Evolutionary conservation across 2,113 vertebrate genomes (phyloP).

Genomic region (Chamaea fasciata): DNA sequence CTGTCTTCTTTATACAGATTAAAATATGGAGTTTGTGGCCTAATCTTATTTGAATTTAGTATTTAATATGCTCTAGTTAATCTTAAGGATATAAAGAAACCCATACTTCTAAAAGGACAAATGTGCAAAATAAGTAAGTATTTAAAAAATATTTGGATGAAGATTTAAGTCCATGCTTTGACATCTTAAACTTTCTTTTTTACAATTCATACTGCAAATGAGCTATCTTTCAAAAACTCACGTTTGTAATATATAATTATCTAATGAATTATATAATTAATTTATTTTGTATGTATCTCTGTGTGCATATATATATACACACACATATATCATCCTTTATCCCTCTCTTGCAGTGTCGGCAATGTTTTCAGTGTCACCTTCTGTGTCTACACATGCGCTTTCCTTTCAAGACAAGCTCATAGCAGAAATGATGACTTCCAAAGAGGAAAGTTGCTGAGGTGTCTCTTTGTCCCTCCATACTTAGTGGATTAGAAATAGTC

Average conservation of each 20-base stretch:
- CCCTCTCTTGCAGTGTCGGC: not conserved
- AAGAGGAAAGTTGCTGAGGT: not conserved
- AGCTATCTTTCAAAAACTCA: not conserved
- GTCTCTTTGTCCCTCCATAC: not conserved
- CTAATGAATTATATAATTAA: not conserved
- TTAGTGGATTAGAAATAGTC: not conserved
- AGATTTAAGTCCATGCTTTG: not conserved
- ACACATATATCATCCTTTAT: not conserved
- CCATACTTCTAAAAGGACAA: not conserved
- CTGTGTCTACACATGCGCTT: not conserved
- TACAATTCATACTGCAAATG: not conserved
- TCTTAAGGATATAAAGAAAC: not conserved
- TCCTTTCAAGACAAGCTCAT: not conserved
- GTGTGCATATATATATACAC: not conserved
- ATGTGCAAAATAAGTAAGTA: not conserved
- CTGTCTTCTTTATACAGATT: not conserved
- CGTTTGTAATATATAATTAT: not conserved
- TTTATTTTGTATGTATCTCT: not conserved
- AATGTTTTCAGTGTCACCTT: not conserved
- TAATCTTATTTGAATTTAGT: not conserved
- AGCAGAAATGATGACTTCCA: not conserved
- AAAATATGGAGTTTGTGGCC: not conserved
- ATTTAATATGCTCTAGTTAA: not conserved
- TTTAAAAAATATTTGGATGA: not conserved
- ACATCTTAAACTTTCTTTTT: not conserved